Conservation (phyloP, 2,888 invertebrate species). For the Hemistola chrysoprasaria region DNA sequence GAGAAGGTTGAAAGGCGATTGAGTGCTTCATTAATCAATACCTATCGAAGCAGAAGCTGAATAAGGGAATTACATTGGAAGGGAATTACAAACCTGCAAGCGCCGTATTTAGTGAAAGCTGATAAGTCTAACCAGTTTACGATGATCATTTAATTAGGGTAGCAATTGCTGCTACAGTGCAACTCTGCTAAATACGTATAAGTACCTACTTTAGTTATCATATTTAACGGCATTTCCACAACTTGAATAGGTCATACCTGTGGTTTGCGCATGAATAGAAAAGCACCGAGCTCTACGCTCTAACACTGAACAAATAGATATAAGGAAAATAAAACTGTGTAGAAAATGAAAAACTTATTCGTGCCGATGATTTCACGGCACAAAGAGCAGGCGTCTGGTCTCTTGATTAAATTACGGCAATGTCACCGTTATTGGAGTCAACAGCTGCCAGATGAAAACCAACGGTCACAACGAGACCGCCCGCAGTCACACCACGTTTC, state of each 20-base stretch:
- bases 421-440: conserved; percentile 44
- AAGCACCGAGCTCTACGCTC: too few relatives aligned
- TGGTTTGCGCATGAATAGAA: too few relatives aligned
- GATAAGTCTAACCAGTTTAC: conserved; percentile 6
- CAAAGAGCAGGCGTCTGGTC: conserved; percentile 11
- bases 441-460: conserved; percentile 20
- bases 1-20: not conserved
- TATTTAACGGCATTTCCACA: too few relatives aligned
- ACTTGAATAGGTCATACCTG: too few relatives aligned
- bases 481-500: conserved; percentile 46
- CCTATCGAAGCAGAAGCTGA: conserved; percentile 4
- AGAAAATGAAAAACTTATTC: too few relatives aligned
- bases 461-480: conserved; percentile 35
- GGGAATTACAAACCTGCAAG: conserved; percentile 7
- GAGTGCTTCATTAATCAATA: conserved; percentile 10
- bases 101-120: conserved; percentile 10
- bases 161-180: not conserved
- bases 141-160: conserved; percentile 10
- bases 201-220: too few relatives aligned
- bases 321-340: too few relatives aligned
- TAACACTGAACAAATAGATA: too few relatives aligned
- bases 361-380: too few relatives aligned
- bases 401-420: conserved; percentile 35
- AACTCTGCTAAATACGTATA: too few relatives aligned
- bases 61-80: conserved; percentile 1